These are phyloP conservation scores for Platysternon megacephalum DNA, from an alignment of 2,113 vertebrate species.

Conservation along the genomic window DNA sequence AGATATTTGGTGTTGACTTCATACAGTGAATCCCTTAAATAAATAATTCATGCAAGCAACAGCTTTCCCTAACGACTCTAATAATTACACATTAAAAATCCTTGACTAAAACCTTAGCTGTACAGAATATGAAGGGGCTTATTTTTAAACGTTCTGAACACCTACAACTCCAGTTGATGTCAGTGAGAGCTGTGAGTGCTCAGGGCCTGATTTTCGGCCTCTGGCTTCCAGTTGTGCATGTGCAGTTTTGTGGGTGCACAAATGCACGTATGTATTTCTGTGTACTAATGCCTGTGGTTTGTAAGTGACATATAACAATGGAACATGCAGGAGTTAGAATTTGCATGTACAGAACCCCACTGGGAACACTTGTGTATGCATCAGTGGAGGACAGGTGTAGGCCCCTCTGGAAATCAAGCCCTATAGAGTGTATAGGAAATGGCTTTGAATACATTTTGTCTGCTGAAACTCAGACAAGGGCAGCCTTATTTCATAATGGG, in stretches of 20 bases:
- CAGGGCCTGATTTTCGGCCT: neutral
- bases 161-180: neutral
- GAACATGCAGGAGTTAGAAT: neutral
- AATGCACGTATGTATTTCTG: neutral
- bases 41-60: neutral
- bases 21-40: neutral
- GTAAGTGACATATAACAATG: neutral
- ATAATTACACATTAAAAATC: neutral
- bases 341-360: rapidly evolving
- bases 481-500: slow-evolving; percentile 22
- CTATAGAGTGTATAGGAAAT: neutral
- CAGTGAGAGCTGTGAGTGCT: neutral
- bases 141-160: neutral
- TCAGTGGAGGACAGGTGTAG: neutral
- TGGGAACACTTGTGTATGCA: neutral
- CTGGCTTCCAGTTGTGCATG: neutral
- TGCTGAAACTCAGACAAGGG: neutral
- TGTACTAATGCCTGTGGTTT: neutral
- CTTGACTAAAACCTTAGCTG: neutral
- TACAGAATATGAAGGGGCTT: neutral
- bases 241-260: neutral
- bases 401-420: neutral
- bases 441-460: neutral
- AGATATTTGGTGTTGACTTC: neutral
- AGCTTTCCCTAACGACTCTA: neutral